Percentiles rank a stretch among this genome's conserved stretches.
phyloP scores from a whole-genome alignment of 2,797 vertebrate genomes.

The Rhinichthys osculus region DNA sequence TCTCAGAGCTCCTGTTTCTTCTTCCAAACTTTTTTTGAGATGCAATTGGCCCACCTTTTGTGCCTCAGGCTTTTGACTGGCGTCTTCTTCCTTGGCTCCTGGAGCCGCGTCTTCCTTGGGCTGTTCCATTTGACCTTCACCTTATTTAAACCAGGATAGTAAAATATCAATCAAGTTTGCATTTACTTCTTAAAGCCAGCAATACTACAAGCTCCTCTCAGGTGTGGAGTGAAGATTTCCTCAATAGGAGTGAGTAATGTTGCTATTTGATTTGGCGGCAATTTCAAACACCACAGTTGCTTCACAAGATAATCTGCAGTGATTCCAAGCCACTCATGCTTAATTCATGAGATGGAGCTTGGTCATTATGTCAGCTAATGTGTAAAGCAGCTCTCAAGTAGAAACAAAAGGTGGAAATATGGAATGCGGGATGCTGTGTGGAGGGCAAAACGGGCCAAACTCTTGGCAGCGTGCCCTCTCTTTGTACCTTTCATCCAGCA shows the following conservation, averaged over 20 bases:
- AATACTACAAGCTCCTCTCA: conserved; percentile 30
- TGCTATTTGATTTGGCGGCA: conserved; percentile 34
- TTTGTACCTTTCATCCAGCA: conserved; percentile 50
- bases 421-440: conserved; percentile 37
- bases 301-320: conserved; percentile 38
- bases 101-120: conserved; percentile 66
- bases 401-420: conserved; percentile 53
- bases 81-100: conserved; percentile 51
- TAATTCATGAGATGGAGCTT: conserved; percentile 53
- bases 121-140: conserved; percentile 64
- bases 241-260: conserved; percentile 43
- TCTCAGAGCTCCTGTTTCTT: conserved; percentile 14
- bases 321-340: conserved; percentile 46
- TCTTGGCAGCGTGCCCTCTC: conserved; percentile 47
- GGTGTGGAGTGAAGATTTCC: conserved; percentile 46
- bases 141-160: conserved; percentile 57
- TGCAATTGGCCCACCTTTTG: conserved; percentile 58
- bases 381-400: conserved; percentile 49
- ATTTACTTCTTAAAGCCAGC: background rate
- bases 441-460: conserved; percentile 42
- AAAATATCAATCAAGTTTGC: background rate
- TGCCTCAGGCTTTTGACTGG: conserved; percentile 49
- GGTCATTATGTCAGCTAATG: conserved; percentile 56
- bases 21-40: background rate
- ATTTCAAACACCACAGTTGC: conserved; percentile 36